A percentile compares a stretch with the other conserved stretches of the same genome.
Conservation (phyloP, 1,140 invertebrate genomes). For the Procambarus virginalis region DNA sequence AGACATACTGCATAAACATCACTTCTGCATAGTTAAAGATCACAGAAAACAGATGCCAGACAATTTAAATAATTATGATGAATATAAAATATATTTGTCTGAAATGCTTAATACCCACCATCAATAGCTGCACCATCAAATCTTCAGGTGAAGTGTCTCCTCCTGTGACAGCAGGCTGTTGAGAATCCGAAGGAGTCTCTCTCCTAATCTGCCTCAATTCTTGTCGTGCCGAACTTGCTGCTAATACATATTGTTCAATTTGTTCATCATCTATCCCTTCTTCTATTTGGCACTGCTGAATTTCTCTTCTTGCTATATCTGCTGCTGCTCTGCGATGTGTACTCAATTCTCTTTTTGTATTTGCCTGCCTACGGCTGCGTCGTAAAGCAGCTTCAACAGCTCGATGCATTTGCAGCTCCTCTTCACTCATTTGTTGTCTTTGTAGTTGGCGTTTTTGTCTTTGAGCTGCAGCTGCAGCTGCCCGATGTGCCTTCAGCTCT, state of each 20-base stretch:
- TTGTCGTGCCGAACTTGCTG: background rate
- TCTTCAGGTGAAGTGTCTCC: background rate
- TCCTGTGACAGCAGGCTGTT: background rate
- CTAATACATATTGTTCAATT: background rate
- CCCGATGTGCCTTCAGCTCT: background rate
- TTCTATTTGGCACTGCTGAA: background rate
- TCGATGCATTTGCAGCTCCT: background rate
- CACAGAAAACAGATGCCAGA: too few relatives aligned
- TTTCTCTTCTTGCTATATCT: background rate
- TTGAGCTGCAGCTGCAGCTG: conserved; percentile 9
- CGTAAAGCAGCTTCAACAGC: background rate
- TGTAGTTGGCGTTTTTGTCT: background rate
- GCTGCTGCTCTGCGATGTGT: background rate
- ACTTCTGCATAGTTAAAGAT: too few relatives aligned
- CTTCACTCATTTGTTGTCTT: background rate
- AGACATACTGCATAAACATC: too few relatives aligned
- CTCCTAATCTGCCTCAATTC: background rate
- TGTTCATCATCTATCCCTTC: background rate
- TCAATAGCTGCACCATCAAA: conserved; percentile 2
- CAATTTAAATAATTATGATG: too few relatives aligned
- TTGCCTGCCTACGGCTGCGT: background rate
- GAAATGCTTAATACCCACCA: background rate
- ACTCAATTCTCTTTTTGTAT: background rate
- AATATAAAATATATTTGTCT: too few relatives aligned
- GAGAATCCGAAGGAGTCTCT: background rate